Conservation (phyloP, 2,797 vertebrate species). For the Sebastiscus albofasciatus region DNA sequence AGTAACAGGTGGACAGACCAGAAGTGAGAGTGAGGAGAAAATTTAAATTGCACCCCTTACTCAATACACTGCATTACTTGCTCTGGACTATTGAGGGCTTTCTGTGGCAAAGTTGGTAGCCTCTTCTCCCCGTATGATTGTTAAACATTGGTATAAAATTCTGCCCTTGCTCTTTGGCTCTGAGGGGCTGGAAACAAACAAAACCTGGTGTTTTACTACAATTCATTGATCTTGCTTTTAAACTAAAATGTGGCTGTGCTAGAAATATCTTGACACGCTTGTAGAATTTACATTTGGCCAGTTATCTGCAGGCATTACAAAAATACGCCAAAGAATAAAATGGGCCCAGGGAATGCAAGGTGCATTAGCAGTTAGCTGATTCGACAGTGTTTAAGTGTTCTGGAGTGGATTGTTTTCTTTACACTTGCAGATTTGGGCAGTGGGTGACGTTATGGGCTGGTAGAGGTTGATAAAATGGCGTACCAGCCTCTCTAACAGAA, state of each 20-base stretch:
- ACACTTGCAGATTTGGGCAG: conserved; percentile 67
- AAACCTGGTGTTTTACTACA: conserved; percentile 27
- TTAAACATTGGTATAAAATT: conserved; percentile 61
- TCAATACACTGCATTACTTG: conserved; percentile 20
- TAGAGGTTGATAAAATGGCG: conserved; percentile 57
- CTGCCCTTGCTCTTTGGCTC: conserved; percentile 66
- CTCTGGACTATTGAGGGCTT: conserved; percentile 29
- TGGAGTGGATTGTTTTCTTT: conserved; percentile 44
- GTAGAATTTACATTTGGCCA: conserved; percentile 64
- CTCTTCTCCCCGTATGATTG: conserved; percentile 42
- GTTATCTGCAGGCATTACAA: conserved; percentile 55
- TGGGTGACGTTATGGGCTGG: conserved; percentile 65
- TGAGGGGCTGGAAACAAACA: conserved; percentile 52
- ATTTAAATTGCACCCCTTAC: neutral
- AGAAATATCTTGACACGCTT: conserved; percentile 50
- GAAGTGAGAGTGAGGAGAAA: neutral
- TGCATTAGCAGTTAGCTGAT: conserved; percentile 58
- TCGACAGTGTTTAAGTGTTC: conserved; percentile 58
- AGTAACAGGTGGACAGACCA: conserved; percentile 27
- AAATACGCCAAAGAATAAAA: conserved; percentile 70
- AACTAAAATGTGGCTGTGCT: conserved; percentile 55
- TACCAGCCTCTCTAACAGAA: conserved; percentile 65
- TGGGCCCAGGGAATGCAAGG: conserved; percentile 62
- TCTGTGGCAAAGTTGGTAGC: conserved; percentile 7
- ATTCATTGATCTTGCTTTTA: conserved; percentile 17